phyloP scores from a whole-genome alignment of 2,888 invertebrate genomes.

The Sepioteuthis lessoniana region DNA sequence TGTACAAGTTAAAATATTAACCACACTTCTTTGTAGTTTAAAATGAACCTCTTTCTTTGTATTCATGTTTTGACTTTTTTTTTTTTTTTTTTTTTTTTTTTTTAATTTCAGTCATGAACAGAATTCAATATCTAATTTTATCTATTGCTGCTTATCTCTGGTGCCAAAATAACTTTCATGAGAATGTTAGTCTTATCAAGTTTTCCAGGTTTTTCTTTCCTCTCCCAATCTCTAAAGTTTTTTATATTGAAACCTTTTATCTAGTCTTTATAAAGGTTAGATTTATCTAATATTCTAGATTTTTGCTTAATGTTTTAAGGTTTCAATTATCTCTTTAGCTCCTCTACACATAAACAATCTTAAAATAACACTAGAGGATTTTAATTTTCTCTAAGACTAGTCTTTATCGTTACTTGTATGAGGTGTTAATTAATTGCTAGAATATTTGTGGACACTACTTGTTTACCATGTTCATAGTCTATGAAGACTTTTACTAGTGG shows the following conservation, averaged over 20 bases:
- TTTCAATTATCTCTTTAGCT: not conserved
- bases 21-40: too few species aligned
- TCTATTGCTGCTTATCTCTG: not conserved
- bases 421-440: too few species aligned
- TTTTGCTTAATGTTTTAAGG: not conserved
- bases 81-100: too few species aligned
- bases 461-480: too few species aligned
- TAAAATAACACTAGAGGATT: not conserved
- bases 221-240: not conserved
- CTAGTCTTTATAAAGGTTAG: not conserved
- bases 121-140: not conserved
- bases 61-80: too few species aligned
- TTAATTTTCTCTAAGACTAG: not conserved
- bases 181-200: not conserved
- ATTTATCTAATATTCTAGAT: not conserved
- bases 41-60: too few species aligned
- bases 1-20: too few species aligned
- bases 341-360: not conserved
- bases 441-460: too few species aligned
- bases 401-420: not conserved
- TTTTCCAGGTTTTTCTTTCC: not conserved
- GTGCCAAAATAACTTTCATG: not conserved
- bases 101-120: too few species aligned
- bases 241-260: not conserved
- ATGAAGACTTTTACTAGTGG: too few species aligned